Base-by-base conservation (phyloP, 2,797 vertebrate genomes). In the Xiphorhynchus erythropygius region DNA sequence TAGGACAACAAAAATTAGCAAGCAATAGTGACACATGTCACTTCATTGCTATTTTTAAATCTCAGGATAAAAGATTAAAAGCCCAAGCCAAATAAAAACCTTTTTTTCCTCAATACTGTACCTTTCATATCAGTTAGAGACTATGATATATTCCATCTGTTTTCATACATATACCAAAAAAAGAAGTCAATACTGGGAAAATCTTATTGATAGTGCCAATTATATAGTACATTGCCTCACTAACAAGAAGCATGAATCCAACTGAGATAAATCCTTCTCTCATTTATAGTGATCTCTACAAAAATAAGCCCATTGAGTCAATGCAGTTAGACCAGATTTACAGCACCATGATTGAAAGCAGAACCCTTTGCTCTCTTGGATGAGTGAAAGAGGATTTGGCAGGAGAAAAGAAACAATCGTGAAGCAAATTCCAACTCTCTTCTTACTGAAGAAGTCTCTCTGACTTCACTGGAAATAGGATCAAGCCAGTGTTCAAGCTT, bases 341-440 rank as follows among this genome's bases (percentile, higher is more conserved):
- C 42, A 90, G 55, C 35, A 81, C 24, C 27, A n/a, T 77, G 73
- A 94, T 1, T 88, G 76, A 92, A 94, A 82, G 69, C 56, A 85
- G 87, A 94, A 82, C 17, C 74, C 77, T 81, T 86, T 5, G 5
- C 52, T 86, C 63, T 76, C 84, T 94, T 94, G 74, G 77, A 90
- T 88, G 91, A 88, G 24, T 91, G 74, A 79, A 90, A 93, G 67
- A 94, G 91, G 67, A 95, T 88, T 94, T 96, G 96, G 91, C 87
- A 95, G 55, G 63, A 94, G 53, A 78, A 89, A 77, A 84, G 67
- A 86, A 89, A 96, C 41, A 84, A 83, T 69, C 65, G 49, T 33
- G 41, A 82, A 73, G 57, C 41, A 86, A 80, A 93, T 73, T 94
- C 64, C 35, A 84, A 2, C 63, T 57, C 50, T 82, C 24, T 70